Base-by-base conservation (phyloP, 2,888 invertebrate genomes). In the Machimus atricapillus region DNA sequence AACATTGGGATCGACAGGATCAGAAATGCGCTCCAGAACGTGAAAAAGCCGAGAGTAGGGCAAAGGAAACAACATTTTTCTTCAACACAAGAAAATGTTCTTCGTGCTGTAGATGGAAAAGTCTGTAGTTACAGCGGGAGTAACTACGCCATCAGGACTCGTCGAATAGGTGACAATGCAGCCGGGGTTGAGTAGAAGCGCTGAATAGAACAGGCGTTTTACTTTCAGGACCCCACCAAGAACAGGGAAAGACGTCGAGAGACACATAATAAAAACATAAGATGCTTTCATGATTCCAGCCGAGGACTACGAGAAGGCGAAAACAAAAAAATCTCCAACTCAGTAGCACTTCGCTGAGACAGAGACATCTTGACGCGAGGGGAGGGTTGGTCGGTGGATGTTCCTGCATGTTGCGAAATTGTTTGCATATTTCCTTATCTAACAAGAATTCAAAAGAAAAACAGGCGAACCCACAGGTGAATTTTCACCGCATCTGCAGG, bases 341-440 rank as follows among this genome's bases (percentile, higher is more conserved):
- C 27, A 66, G 66, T 23, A 66, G 66, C 19, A 66, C 27, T 66
- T 66, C 23, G 66, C n/a, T 19, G 19, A 19, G 56, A n/a, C 23
- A 12, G 19, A 56, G 56, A n/a, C 23, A 27, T 66, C 27, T 23
- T 66, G 27, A 4, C 1, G 27, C 19, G 23, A 23, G 66, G 12
- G 66, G 58, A 8, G 58, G 9, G 9, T 40, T 7, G 8, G 8
- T 40, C 7, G 19, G 66, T 23, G 4, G 66, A 27, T 66, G 66
- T 27, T 66, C 27, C 27, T 66, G 66, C 66, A 66, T 66, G 27
- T 43, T 78, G 27, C 43, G 40, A 78, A 78, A 23, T 78, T 78
- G 78, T 78, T 78, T 78, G 78, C 78, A 78, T 78, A 78, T 78
- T 78, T 43, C n/a, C 43, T 43, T 78, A 78, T 46, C 78, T 43